Base-by-base conservation (phyloP, 2,797 vertebrate genomes). In the Enteromius paludinosus region DNA sequence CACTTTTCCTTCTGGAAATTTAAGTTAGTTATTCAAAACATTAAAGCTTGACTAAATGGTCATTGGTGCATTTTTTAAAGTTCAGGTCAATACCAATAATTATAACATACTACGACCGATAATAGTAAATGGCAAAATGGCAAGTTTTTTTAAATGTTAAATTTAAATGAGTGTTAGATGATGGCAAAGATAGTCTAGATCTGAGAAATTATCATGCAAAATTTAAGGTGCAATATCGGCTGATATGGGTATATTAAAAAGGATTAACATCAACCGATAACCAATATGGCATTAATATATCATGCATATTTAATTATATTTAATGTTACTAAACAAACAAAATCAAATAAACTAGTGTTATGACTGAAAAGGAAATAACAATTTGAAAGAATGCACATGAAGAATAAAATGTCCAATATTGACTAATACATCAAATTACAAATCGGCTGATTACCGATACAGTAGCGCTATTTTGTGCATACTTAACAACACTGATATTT, bases 401-500 rank as follows among this genome's bases (percentile, higher is more conserved):
- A 70, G 1, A 28, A 18, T 70, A 9, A 28, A 47, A 45, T 28
- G 45, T 69, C 14, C 38, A 45, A 8, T 25, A 28, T 45, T 1
- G 41, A 25, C 68, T 4, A 1, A 69, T 28, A 28, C 15, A 11
- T 17, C 5, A 18, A 18, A 1, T 70, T 0, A 35, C 10, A 25
- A 25, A 61, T 18, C 3, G 0, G 1, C 14, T 25, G 0, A 18
- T 65, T 45, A n/a, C 5, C 5, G 0, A 49, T 71, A 71, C 5
- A 18, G 9, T 18, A 20, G 17, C 0, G 4, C 49, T 30, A 71
- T 33, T 8, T 72, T 33, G 10, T 30, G 45, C 43, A 12, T 52
- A 14, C 14, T 52, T 47, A 72, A 77, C 45, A 72, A 77, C 45
- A 66, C 45, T 54, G 33, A 43, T 72, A 23, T 5, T 23, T 69